Conservation (phyloP, 2,888 invertebrate species). For the Phlogophora meticulosa region DNA sequence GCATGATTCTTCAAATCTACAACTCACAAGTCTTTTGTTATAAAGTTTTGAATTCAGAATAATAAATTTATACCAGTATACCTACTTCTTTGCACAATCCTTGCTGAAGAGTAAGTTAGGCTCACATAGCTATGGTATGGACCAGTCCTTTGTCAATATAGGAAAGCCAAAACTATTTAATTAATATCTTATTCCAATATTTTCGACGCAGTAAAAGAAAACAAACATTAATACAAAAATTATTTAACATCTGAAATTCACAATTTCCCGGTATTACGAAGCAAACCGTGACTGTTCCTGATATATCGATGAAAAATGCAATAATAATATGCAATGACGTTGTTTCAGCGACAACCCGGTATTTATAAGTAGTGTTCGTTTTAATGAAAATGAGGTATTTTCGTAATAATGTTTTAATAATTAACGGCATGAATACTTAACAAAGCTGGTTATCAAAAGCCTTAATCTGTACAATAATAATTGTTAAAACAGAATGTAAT, state of each 20-base stretch:
- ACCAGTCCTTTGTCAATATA: too few relatives aligned
- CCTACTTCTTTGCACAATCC: too few relatives aligned
- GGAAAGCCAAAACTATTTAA: too few relatives aligned
- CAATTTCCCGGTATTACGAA: not conserved
- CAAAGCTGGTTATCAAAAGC: not conserved
- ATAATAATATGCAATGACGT: not conserved
- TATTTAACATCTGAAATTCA: not conserved
- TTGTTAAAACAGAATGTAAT: slow-evolving; percentile 3
- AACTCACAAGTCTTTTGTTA: too few relatives aligned
- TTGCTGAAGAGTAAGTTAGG: too few relatives aligned
- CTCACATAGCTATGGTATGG: too few relatives aligned
- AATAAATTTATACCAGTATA: too few relatives aligned
- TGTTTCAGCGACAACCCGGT: not conserved
- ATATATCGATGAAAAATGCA: not conserved
- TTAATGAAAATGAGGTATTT: not conserved
- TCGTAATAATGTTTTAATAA: slow-evolving; percentile 11
- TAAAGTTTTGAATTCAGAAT: too few relatives aligned
- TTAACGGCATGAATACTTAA: slow-evolving; percentile 8
- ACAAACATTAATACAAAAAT: not conserved
- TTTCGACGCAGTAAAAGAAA: too few relatives aligned
- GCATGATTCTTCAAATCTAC: too few relatives aligned
- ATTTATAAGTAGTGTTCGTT: not conserved
- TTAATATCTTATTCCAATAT: too few relatives aligned
- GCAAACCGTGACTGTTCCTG: not conserved
- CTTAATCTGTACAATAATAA: slow-evolving; percentile 5